Base-by-base conservation (phyloP, 2,797 vertebrate genomes). In the Pelobates cultripes region DNA sequence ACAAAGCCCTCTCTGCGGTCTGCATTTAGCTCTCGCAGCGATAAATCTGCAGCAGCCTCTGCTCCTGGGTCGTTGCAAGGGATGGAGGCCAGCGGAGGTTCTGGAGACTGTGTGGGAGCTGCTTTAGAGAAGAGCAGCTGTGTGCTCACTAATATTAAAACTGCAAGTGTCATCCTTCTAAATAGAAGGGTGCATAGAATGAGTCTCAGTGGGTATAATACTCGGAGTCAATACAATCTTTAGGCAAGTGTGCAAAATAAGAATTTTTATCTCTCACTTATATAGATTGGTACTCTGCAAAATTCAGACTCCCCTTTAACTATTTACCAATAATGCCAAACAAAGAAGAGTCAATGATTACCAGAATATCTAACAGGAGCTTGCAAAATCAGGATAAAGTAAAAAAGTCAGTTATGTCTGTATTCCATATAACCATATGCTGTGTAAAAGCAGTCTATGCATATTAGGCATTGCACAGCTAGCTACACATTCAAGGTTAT, bases 21-120 rank as follows among this genome's bases (percentile, higher is more conserved):
- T 9, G 43, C 78, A 6, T 92, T 94, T 84, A 92, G 85, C 66
- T 85, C 82, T 43, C 45, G 6, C 0, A 94, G 86, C 43, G 92
- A 87, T 43, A 87, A 55, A 15, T 78, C 86, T 0, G 89, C 85
- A 4, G 85, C 64, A 3, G 68, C 47, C 82, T 89, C 86, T 12
- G 88, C 88, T 1, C 63, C 41, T 0, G 79, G 13, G 0, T 86
- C 83, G 7, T 85, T 77, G 0, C 92, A 93, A 72, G 5, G 0
- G 0, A 43, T 84, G 13, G 88, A 70, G 0, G 81, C 82, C 47
- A 87, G 13, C 12, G 75, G 47, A 47, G 28, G 57, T 61, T 45
- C 13, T 4, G 7, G 8, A 1, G 10, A 10, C 0, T 28, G 47
- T 2, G 12, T 15, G 55, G 13, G 28, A 4, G 45, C 40, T 67